A percentile compares a stretch with the other conserved stretches of the same genome.
Evolutionary conservation across 30 jellyfish, hydroid and myxozoan genomes (phyloP).

Genomic region (Aurelia sp.): DNA sequence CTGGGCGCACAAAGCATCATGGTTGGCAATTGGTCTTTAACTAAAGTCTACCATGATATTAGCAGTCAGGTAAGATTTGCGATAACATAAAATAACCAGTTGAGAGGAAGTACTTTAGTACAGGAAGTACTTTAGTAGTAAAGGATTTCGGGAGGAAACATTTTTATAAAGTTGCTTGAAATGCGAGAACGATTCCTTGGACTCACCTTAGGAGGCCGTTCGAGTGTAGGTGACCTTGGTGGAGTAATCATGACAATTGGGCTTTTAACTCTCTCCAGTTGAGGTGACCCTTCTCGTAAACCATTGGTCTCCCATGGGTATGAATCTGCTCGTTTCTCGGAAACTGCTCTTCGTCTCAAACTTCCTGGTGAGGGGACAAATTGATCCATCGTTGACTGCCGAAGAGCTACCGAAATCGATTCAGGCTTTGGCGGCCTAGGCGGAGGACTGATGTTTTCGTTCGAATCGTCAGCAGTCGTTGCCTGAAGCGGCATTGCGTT

Average conservation of each 20-base stretch:
- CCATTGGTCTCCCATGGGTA: slow-evolving; percentile 54
- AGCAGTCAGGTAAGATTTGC: no score
- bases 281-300: slow-evolving; percentile 33
- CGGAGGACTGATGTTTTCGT: slow-evolving; percentile 48
- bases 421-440: slow-evolving; percentile 81
- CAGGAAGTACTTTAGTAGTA: no score
- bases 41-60: no score
- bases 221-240: slow-evolving; percentile 43
- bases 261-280: slow-evolving; percentile 15
- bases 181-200: no score
- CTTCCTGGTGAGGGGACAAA: neutral
- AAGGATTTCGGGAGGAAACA: no score
- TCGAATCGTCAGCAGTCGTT: neutral
- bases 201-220: neutral
- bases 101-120: no score
- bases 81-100: no score
- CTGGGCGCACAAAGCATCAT: no score
- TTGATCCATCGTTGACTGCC: slow-evolving; percentile 1
- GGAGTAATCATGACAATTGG: slow-evolving; percentile 64
- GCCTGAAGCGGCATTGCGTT: slow-evolving; percentile 31
- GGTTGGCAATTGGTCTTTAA: no score
- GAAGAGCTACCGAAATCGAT: neutral
- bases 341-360: neutral
- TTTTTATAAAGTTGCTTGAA: no score
- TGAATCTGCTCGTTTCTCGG: slow-evolving; percentile 44